phyloP scores from a whole-genome alignment of 2,888 invertebrate species.

The Abscondita cerata region DNA sequence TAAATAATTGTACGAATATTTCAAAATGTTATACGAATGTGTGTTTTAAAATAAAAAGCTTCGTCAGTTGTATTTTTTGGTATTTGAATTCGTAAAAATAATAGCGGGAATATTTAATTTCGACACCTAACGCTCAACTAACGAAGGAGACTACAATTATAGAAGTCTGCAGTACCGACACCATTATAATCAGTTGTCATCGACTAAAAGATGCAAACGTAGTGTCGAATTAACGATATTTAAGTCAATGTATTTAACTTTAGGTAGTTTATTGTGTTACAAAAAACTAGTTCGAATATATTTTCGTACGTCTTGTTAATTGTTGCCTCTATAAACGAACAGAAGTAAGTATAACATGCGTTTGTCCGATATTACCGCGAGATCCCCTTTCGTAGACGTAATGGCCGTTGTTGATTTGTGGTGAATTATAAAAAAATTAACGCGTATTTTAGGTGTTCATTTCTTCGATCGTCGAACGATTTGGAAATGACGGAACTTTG shows the following conservation, averaged over 20 bases:
- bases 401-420: slow-evolving; percentile 18
- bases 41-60: too few relatives aligned
- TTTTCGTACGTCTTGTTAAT: slow-evolving; percentile 6
- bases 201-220: slow-evolving; percentile 5
- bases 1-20: too few relatives aligned
- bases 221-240: slow-evolving; percentile 3
- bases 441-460: slow-evolving; percentile 22
- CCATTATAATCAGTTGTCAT: slow-evolving; percentile 15
- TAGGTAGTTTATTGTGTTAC: background rate
- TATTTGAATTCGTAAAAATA: too few relatives aligned
- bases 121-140: too few relatives aligned
- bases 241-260: slow-evolving; percentile 9
- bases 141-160: too few relatives aligned
- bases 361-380: slow-evolving; percentile 7
- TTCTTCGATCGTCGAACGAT: slow-evolving; percentile 9
- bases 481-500: slow-evolving; percentile 52
- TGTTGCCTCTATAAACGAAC: background rate
- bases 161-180: slow-evolving; percentile 10
- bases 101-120: too few relatives aligned
- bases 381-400: slow-evolving; percentile 16
- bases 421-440: slow-evolving; percentile 8
- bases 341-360: slow-evolving; percentile 13
- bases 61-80: too few relatives aligned
- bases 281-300: background rate
- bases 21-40: too few relatives aligned